Evolutionary conservation across 2,888 invertebrate species (phyloP).

Genomic region (Dexiosoma caninum): DNA sequence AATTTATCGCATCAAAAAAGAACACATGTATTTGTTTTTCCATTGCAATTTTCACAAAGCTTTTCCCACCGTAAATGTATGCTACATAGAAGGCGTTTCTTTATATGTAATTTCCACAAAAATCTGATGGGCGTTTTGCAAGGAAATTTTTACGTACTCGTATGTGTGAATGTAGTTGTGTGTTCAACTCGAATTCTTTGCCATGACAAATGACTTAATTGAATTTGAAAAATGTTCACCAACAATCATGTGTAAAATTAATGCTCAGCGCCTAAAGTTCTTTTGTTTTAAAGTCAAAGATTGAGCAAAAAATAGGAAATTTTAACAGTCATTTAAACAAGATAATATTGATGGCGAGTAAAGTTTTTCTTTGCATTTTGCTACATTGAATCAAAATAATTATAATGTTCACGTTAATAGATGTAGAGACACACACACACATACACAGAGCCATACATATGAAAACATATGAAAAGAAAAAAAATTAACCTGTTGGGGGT

Average conservation of each 20-base stretch:
- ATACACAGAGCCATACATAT: neutral
- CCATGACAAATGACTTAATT: slow-evolving; percentile 45
- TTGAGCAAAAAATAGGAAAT: no score
- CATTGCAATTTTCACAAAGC: no score
- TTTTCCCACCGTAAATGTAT: no score
- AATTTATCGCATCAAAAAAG: no score
- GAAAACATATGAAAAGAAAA: no score
- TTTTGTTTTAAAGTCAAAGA: neutral
- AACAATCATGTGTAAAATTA: slow-evolving; percentile 9
- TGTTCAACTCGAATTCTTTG: neutral
- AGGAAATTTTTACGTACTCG: neutral
- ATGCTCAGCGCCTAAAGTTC: neutral
- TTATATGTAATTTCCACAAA: neutral
- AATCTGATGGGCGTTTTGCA: slow-evolving; percentile 2
- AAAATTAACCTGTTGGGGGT: no score
- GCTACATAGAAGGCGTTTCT: no score
- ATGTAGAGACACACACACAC: neutral
- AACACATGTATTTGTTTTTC: no score
- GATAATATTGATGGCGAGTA: neutral
- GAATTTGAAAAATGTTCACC: slow-evolving; percentile 28
- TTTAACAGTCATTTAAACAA: neutral
- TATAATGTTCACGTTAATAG: neutral
- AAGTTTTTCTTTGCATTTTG: neutral
- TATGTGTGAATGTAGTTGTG: neutral
- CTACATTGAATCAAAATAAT: slow-evolving; percentile 46